Evolutionary conservation across 2,888 invertebrate species (phyloP).

Genomic region (Stenodera caucasica): DNA sequence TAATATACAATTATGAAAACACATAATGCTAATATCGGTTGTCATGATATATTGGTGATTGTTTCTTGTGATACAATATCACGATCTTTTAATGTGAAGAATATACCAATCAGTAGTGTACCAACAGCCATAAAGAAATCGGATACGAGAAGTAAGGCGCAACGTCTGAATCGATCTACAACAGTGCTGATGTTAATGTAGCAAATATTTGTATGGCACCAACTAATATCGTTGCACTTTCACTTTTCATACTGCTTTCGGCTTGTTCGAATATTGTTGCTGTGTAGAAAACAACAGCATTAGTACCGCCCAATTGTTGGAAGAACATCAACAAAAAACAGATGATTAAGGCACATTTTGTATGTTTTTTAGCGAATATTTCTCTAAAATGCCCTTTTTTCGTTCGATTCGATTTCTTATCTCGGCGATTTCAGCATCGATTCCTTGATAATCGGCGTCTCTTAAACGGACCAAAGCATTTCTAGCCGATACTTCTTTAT

Average conservation of each 20-base stretch:
- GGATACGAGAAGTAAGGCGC: no score
- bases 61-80: no score
- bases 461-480: no score
- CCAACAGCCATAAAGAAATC: constrained; percentile 72
- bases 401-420: constrained; percentile 33
- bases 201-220: constrained; percentile 81
- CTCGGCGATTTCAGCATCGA: constrained; percentile 38
- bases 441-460: no score
- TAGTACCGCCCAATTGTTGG: constrained; percentile 85
- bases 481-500: no score
- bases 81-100: constrained; percentile 62
- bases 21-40: constrained; percentile 72
- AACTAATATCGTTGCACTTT: constrained; percentile 73
- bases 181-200: constrained; percentile 75
- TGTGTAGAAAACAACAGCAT: constrained; percentile 81
- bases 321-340: constrained; percentile 83
- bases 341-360: constrained; percentile 69
- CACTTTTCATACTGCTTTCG: constrained; percentile 61
- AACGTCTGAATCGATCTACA: no score
- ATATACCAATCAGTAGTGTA: constrained; percentile 72
- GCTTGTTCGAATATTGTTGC: constrained; percentile 72
- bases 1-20: constrained; percentile 81
- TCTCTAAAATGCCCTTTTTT: constrained; percentile 30
- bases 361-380: no score
- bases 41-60: no score